Base-by-base conservation (phyloP, 2,113 vertebrate genomes). In the Microcebus murinus region DNA sequence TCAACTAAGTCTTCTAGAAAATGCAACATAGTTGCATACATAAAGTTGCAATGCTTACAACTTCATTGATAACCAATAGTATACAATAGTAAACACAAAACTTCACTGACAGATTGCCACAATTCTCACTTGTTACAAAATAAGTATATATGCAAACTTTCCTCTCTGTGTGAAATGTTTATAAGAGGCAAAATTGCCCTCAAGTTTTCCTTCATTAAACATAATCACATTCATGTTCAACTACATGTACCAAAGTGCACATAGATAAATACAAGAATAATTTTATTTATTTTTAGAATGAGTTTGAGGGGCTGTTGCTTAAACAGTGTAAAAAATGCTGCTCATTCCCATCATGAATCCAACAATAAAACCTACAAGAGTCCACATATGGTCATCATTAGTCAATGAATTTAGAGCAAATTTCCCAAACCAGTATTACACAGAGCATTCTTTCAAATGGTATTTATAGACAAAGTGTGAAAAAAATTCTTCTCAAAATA, bases 21-120 rank as follows among this genome's bases (percentile, higher is more conserved):
- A 96, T 74, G 98, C 52, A 68, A 17, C 50, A 48, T 36, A 96
- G 92, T 95, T 97, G 85, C 81, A 97, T 94, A 91, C 96, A 59
- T 79, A 97, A 97, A 96, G 13, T 90, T 91, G 65, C 92, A 96
- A 92, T 90, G 90, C 88, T 80, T 82, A 94, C 71, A 96, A 61
- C 80, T 96, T 92, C 34, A 79, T 27, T 84, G 95, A 96, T 84
- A 97, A 96, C 18, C 83, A 61, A 94, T 81, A 97, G 86, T 77
- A 52, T 23, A 29, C 36, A 95, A 4, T 4, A 94, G 39, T 20
- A 87, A 87, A 90, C 63, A 92, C 61, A 94, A 96, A 94, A 95
- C 17, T 91, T 79, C 93, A 5, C 5, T 70, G 13, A 65, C 21
- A n/a, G 2, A 63, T 48, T 39, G 52, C 15, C 36, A 70, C 52